These are phyloP conservation scores for Malthinus flaveolus DNA, from an alignment of 2,888 invertebrate species.

Conservation along the genomic window DNA sequence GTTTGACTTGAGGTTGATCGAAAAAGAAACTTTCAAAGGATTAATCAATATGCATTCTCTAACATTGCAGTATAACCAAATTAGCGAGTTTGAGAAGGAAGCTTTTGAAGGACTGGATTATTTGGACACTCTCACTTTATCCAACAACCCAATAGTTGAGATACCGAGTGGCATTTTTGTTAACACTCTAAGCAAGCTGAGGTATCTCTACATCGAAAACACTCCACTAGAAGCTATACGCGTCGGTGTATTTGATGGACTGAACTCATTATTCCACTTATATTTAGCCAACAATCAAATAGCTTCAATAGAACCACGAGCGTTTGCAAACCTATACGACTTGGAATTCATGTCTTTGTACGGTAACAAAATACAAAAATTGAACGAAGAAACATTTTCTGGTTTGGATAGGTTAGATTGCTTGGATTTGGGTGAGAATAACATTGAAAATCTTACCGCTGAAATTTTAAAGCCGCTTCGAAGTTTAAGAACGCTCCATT, in stretches of 20 bases:
- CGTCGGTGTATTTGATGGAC: not conserved
- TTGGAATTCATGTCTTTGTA: conserved; percentile 10
- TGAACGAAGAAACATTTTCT: not conserved
- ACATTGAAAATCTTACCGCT: not conserved
- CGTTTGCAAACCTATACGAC: conserved; percentile 9
- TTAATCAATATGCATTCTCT: not conserved
- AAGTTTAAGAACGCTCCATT: not conserved
- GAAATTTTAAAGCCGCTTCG: not conserved
- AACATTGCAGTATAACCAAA: conserved; percentile 7
- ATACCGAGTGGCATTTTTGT: not conserved
- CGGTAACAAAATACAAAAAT: conserved; percentile 10
- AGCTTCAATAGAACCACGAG: conserved; percentile 4
- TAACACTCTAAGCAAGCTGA: not conserved
- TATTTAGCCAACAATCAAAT: conserved; percentile 13
- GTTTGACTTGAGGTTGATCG: conserved; percentile 1
- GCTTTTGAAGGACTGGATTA: not conserved
- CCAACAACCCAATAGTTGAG: not conserved
- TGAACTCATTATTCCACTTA: conserved; percentile 8
- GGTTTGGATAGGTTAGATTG: conserved; percentile 12
- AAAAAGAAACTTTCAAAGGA: not conserved
- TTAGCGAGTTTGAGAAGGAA: not conserved
- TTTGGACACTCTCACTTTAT: conserved; percentile 1
- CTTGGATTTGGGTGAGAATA: conserved; percentile 15
- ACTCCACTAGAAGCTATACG: conserved; percentile 4
- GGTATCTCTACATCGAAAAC: conserved; percentile 3